Evolutionary conservation across 2,888 invertebrate species (phyloP), one percentile per base, ranked within the genome.

Genomic region (Nowickia ferox): DNA sequence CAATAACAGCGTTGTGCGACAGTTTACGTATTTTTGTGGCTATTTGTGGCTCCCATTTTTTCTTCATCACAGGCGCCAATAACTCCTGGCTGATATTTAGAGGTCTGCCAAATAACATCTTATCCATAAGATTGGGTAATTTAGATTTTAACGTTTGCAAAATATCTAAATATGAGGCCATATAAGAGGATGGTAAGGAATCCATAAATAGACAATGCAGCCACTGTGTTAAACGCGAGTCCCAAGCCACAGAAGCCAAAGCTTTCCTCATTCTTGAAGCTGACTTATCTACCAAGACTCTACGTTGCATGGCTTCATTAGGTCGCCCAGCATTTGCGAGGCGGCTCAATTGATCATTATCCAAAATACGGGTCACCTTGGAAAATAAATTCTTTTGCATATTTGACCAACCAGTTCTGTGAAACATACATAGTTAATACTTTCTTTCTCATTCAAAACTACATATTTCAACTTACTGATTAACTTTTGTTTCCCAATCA

Each of bases 121-220:
- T 95, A 87, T 97, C 97, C 9, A 96, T 94, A 40, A 97, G 93
- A 19, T 94, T 93, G 0, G 97, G 97, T 81, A 96, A 92, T 93
- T 96, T 95, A 13, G 94, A 92, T 90, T 95, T 95, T 19, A 96
- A 90, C 0, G 95, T 96, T 93, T 97, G 97, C 87, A 97, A 92
- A 68, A 96, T 95, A 89, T 97, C 97, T 19, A 97, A 93, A 92
- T 97, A 97, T 9, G 95, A 95, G 1, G 95, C 94, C 88, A 97
- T 93, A 90, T 96, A 96, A 8, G 94, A 93, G 19, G 94, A 93
- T 69, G 94, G 95, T 63, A 97, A 92, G 89, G 95, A 93, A 86
- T 97, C 96, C 88, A 96, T 94, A 9, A 97, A 91, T 11, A 96
- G 91, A 57, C 94, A 93, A 91, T 97, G 97, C 46, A 97, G 91